These are phyloP conservation scores for Plecturocebus donacophilus DNA, from an alignment of 2,113 vertebrate species.

Conservation along the genomic window DNA sequence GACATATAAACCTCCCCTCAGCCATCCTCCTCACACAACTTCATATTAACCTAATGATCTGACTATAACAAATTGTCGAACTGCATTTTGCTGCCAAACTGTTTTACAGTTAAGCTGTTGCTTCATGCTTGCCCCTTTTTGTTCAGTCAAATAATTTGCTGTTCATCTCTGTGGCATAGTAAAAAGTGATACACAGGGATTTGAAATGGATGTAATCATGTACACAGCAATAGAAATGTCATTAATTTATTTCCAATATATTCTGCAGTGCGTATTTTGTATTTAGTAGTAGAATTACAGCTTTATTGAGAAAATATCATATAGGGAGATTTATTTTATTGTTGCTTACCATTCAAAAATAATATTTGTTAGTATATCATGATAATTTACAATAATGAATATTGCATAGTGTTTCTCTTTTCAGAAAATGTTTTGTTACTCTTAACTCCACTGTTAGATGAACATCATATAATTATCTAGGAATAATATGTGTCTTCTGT, in stretches of 20 bases:
- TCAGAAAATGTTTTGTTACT: slow-evolving; percentile 42
- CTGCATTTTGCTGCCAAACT: slow-evolving; percentile 65
- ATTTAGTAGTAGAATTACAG: slow-evolving; percentile 61
- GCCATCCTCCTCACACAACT: slow-evolving; percentile 55
- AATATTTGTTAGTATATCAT: slow-evolving; percentile 32
- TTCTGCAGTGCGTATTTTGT: slow-evolving; percentile 38
- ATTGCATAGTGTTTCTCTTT: not conserved
- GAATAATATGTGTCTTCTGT: slow-evolving; percentile 14
- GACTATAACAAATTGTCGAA: slow-evolving; percentile 67
- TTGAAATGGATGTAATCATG: slow-evolving; percentile 60
- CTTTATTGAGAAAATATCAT: slow-evolving; percentile 56
- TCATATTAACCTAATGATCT: slow-evolving; percentile 76
- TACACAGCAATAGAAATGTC: slow-evolving; percentile 64
- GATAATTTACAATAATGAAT: slow-evolving; percentile 58
- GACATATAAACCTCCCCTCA: slow-evolving; percentile 56
- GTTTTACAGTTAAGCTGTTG: slow-evolving; percentile 67
- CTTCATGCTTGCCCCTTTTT: slow-evolving; percentile 55
- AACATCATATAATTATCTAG: slow-evolving; percentile 48
- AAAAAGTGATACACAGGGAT: slow-evolving; percentile 62
- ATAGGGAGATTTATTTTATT: slow-evolving; percentile 53
- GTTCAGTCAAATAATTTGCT: slow-evolving; percentile 68
- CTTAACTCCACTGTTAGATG: slow-evolving; percentile 51
- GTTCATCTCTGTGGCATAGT: slow-evolving; percentile 37
- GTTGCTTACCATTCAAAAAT: slow-evolving; percentile 35
- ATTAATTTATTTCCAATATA: slow-evolving; percentile 63